Evolutionary conservation across 1,140 invertebrate species (phyloP), one percentile per base, ranked within the genome.

Genomic region (Dendrolimus kikuchii): DNA sequence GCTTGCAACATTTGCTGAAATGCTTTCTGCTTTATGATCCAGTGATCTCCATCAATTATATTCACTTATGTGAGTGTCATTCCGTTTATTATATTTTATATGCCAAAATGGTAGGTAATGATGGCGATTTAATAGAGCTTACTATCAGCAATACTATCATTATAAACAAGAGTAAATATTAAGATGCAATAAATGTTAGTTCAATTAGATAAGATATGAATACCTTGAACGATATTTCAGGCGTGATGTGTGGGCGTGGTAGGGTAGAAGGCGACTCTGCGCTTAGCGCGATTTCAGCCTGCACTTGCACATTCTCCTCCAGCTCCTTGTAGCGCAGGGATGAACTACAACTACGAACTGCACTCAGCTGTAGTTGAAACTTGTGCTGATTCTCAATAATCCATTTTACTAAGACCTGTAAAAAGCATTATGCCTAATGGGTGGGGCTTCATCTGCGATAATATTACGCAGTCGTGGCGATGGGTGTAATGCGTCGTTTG

Each of bases 321-420:
- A 84, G 38, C 62, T 87, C 81, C 55, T 87, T 84, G 67, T 83
- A 80, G 0, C 84, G 73, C 37, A 84, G 62, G 42, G 86, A 85
- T 5, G 87, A 88, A 57, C 84, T 87, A 68, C 87, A 88, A 41
- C 68, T 66, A 5, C 82, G 74, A 8, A 84, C 69, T 7, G 76
- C 81, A 23, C 23, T 23, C 23, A 23, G 23, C 23, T 23, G 23
- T 1, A 23, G 23, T 55, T 89, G 89, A 55, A 90, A 68, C 70
- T 90, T 90, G 74, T 90, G 90, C 68, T 90, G 90, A 63, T 90
- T 89, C 74, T 89, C 82, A 65, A 90, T 81, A 49, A 90, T 81
- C 84, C 88, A 88, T 80, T 88, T 89, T 62, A 90, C 88, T 56
- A 89, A 67, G 43, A 84, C 76, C 87, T 90, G 64, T 44, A 68